Conservation (phyloP, 2,888 invertebrate species). For the Hartigia nigra region DNA sequence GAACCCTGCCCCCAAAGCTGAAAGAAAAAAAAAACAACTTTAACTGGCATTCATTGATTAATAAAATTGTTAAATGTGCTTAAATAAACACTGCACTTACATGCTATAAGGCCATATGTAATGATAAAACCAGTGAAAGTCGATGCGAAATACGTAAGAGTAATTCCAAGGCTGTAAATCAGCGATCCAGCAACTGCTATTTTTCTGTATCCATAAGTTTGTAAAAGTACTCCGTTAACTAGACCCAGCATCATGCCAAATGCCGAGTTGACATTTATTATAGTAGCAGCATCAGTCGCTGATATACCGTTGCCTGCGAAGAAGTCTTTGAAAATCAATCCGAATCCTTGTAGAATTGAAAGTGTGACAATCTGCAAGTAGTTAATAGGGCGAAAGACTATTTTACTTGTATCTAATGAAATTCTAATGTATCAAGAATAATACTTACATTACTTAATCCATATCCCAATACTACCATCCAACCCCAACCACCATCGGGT, state of each 20-base stretch:
- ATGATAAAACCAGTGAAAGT: slow-evolving; percentile 72
- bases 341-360: slow-evolving; percentile 74
- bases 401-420: neutral
- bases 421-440: neutral
- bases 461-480: slow-evolving; percentile 73
- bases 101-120: slow-evolving; percentile 76
- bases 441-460: slow-evolving; percentile 74
- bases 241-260: slow-evolving; percentile 76
- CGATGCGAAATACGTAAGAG: slow-evolving; percentile 70
- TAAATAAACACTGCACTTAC: slow-evolving; percentile 67
- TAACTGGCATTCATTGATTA: slow-evolving; percentile 18
- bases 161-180: slow-evolving; percentile 70
- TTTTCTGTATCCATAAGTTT: slow-evolving; percentile 74
- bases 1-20: slow-evolving; percentile 74
- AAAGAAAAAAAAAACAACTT: slow-evolving; percentile 49
- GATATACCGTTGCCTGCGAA: slow-evolving; percentile 70
- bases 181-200: slow-evolving; percentile 71
- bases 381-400: neutral
- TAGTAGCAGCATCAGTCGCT: slow-evolving; percentile 72
- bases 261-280: slow-evolving; percentile 76
- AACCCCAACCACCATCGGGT: slow-evolving; percentile 76
- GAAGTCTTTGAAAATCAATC: slow-evolving; percentile 75
- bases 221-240: slow-evolving; percentile 74
- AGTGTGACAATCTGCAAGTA: slow-evolving; percentile 64
- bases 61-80: neutral